Conservation (phyloP, 2,113 vertebrate genomes). For the Laticauda laticaudata region DNA sequence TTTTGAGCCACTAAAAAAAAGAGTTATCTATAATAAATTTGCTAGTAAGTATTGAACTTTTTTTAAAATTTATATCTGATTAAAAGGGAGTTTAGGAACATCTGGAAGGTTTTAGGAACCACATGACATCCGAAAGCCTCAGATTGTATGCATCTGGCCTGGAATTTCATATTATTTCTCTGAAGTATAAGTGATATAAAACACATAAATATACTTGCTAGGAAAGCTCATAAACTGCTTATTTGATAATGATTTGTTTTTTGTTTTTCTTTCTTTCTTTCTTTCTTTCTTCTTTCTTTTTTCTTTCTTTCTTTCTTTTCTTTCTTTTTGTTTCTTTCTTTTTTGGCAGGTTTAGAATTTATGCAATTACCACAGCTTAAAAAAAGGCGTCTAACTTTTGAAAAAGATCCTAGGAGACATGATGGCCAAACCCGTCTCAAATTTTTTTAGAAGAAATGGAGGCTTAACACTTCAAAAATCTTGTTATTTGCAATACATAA, state of each 20-base stretch:
- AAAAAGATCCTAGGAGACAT: slow-evolving; percentile 84
- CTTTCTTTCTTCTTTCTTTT: background rate
- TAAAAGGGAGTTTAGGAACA: background rate
- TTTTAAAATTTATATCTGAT: background rate
- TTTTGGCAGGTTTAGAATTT: slow-evolving; percentile 49
- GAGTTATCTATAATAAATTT: background rate
- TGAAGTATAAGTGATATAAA: too few relatives aligned
- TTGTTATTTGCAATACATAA: background rate
- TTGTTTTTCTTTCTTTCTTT: too few relatives aligned
- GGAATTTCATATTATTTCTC: too few relatives aligned
- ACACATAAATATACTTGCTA: too few relatives aligned
- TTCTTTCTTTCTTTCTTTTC: background rate
- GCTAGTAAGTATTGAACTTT: background rate
- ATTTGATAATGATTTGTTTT: too few relatives aligned
- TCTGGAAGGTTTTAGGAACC: background rate
- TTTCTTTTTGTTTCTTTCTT: slow-evolving; percentile 8
- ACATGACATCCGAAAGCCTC: background rate
- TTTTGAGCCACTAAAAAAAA: too few relatives aligned
- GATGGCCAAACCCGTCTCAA: slow-evolving; percentile 91
- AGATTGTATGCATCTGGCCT: too few relatives aligned
- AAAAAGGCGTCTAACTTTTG: slow-evolving; percentile 78
- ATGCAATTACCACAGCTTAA: slow-evolving; percentile 67
- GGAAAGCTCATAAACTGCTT: too few relatives aligned
- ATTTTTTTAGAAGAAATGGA: slow-evolving; percentile 73
- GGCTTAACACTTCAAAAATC: background rate